These are phyloP conservation scores for Gasterosteus aculeatus DNA, from an alignment of 2,113 vertebrate species.

Conservation along the genomic window DNA sequence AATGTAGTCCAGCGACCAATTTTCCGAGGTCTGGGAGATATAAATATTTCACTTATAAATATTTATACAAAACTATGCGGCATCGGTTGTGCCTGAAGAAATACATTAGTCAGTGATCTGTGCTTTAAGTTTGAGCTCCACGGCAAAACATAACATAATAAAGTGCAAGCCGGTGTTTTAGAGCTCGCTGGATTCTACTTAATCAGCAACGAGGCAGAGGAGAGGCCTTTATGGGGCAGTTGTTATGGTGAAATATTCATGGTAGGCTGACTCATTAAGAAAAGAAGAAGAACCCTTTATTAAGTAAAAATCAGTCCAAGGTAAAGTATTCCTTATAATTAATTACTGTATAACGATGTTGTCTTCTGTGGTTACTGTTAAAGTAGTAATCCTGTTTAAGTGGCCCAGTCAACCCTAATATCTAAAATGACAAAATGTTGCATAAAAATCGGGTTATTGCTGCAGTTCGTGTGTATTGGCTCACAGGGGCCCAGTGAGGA, in stretches of 20 bases:
- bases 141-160: slow-evolving; percentile 22
- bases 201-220: slow-evolving; percentile 19
- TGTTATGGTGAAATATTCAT: slow-evolving; percentile 21
- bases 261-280: slow-evolving; percentile 4
- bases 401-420: background rate
- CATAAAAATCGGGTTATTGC: background rate
- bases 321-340: background rate
- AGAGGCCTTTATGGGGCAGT: background rate
- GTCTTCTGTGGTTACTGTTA: too few species aligned
- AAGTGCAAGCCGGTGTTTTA: slow-evolving; percentile 21
- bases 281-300: slow-evolving; percentile 3
- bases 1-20: slow-evolving; percentile 56
- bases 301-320: background rate
- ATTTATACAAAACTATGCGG: slow-evolving; percentile 60
- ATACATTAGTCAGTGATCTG: slow-evolving; percentile 68
- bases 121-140: slow-evolving; percentile 32
- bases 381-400: too few species aligned
- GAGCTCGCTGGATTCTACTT: slow-evolving; percentile 21
- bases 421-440: background rate
- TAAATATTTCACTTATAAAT: slow-evolving; percentile 71
- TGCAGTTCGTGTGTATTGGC: background rate
- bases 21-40: slow-evolving; percentile 48
- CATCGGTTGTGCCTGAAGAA: slow-evolving; percentile 56
- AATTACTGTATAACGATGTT: background rate
- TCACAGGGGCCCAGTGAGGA: background rate